These are phyloP conservation scores for Hemicordylus capensis DNA, from an alignment of 2,113 vertebrate species.

Conservation along the genomic window DNA sequence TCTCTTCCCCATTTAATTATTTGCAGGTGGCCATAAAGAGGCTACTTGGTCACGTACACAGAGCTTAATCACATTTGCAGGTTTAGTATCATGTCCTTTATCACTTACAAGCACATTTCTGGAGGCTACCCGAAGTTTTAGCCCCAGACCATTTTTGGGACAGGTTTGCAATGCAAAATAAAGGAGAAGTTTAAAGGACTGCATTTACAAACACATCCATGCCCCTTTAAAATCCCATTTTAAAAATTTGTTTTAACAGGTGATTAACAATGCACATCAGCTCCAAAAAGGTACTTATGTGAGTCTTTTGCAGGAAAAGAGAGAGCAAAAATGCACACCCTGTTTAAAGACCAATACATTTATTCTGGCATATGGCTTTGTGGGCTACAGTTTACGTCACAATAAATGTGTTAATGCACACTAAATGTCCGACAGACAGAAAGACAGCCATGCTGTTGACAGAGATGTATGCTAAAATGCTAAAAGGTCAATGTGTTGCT, in stretches of 20 bases:
- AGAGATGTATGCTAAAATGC: not conserved
- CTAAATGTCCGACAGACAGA: not conserved
- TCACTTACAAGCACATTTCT: not conserved
- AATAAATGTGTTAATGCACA: not conserved
- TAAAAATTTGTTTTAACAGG: not conserved
- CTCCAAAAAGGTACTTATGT: not conserved
- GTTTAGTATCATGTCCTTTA: not conserved
- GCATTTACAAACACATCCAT: too few relatives aligned
- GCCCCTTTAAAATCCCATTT: not conserved
- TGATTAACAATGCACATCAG: not conserved
- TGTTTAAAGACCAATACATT: not conserved
- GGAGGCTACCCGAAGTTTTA: not conserved
- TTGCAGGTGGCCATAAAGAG: conserved; percentile 6
- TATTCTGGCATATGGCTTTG: not conserved
- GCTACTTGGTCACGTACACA: not conserved
- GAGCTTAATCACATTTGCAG: conserved; percentile 24
- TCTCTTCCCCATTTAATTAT: conserved; percentile 13
- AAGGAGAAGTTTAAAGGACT: not conserved
- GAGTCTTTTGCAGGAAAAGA: not conserved
- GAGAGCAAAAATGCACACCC: too few relatives aligned
- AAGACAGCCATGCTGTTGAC: too few relatives aligned
- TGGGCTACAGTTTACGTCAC: not conserved
- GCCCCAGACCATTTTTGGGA: conserved; percentile 17
- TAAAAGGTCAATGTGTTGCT: not conserved
- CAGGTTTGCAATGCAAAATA: not conserved